Evolutionary conservation across 2,113 vertebrate species (phyloP), one percentile per base, ranked within the genome.

Genomic region (Zootoca vivipara): DNA sequence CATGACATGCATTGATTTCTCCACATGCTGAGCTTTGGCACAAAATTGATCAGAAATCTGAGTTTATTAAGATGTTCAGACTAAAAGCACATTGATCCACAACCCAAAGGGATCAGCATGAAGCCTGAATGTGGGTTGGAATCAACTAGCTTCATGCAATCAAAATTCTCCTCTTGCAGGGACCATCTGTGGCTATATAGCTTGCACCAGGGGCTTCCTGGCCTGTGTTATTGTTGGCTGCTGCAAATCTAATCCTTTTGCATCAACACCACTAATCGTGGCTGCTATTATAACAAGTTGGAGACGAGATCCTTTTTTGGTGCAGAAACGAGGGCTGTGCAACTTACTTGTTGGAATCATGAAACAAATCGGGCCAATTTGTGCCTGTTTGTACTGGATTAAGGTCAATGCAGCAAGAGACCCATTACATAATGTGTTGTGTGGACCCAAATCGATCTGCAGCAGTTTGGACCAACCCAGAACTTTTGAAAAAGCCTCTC

Each of bases 1-100:
- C 1, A 78, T 85, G 89, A 77, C 87, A 86, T 79, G 79, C 90
- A 87, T 75, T 35, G 69, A 83, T 93, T 93, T 91, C 94, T 81
- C 30, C 38, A 80, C 12, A 24, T 64, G 18, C 0, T 0, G 10
- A 90, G 88, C 69, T 64, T 38, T 81, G 0, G 9, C 0, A 7
- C 10, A 52, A 52, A 0, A 1, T 1, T 46, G 81, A 2, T 10
- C 82, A 77, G 85, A 58, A 13, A 67, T 83, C 7, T 83, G 0
- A 65, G 78, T 85, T 18, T 7, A 52, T 0, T 26, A 28, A 88
- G 52, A 9, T 7, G 20, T 86, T 35, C 7, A 79, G 67, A 92
- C 72, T 52, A 75, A 62, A 24, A 8, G 24, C 2, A 30, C 5
- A 70, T 89, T 65, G 81, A 75, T 7, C 1, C 0, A 10, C 4